Percentiles rank a stretch among this genome's conserved stretches.
Conservation (phyloP, 2,797 vertebrate species). For the Phoxinus dragarum region DNA sequence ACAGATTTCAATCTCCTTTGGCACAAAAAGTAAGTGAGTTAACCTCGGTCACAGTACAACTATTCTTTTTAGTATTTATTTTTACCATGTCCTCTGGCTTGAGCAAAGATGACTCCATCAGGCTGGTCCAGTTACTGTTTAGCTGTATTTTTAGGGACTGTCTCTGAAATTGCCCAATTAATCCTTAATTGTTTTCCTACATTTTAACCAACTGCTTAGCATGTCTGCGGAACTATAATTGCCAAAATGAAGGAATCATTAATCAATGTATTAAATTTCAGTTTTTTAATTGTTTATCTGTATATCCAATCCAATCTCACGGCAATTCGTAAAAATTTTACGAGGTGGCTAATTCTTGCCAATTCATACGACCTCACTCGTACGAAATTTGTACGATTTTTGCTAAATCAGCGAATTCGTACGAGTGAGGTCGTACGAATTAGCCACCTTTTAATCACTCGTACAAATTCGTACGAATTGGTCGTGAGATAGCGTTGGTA, state of each 20-base stretch:
- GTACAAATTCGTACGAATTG: no score
- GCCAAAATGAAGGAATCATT: neutral
- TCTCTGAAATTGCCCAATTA: neutral
- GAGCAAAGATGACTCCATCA: neutral
- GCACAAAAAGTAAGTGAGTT: neutral
- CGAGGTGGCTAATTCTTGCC: no score
- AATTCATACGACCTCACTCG: no score
- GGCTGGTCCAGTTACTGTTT: neutral
- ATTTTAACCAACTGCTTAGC: neutral
- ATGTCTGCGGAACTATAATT: neutral
- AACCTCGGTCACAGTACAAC: slow-evolving; percentile 6
- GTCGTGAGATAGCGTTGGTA: no score
- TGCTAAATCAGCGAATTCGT: no score
- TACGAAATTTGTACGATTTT: no score
- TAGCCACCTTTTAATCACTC: no score
- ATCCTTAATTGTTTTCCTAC: neutral
- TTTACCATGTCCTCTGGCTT: neutral
- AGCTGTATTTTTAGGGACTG: neutral
- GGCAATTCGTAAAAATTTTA: no score
- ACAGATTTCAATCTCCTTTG: neutral
- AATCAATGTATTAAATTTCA: no score
- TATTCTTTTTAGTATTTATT: neutral
- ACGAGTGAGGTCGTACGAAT: no score
- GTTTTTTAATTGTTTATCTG: no score
- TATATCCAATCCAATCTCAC: no score